Evolutionary conservation across 2,888 invertebrate species (phyloP).

Genomic region (Dasypogon diadema): DNA sequence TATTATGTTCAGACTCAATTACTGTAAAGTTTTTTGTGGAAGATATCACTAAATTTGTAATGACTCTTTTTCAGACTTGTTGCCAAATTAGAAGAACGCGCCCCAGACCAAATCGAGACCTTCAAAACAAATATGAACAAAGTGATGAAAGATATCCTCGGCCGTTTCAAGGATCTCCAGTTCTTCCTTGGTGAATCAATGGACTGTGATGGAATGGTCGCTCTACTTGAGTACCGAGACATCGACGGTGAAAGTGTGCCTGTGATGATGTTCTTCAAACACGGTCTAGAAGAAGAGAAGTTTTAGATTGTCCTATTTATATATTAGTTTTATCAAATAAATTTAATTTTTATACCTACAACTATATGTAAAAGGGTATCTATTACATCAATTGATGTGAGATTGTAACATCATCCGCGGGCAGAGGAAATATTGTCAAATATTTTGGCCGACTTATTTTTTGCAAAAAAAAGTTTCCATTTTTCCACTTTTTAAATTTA

Average conservation of each 20-base stretch:
- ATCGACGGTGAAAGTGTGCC: constrained; percentile 85
- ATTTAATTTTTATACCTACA: constrained; percentile 55
- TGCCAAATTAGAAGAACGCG: constrained; percentile 81
- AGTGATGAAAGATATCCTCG: constrained; percentile 91
- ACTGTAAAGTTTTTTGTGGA: too few species aligned
- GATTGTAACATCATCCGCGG: constrained; percentile 7
- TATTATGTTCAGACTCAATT: too few species aligned
- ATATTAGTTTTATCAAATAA: constrained; percentile 51
- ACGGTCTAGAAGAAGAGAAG: constrained; percentile 95
- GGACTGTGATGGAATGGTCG: constrained; percentile 96
- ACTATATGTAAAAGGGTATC: constrained; percentile 50
- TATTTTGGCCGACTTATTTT: neutral
- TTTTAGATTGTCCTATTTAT: constrained; percentile 72
- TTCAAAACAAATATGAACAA: constrained; percentile 94
- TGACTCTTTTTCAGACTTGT: constrained; percentile 75
- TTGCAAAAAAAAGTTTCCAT: constrained; percentile 21
- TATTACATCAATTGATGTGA: constrained; percentile 46
- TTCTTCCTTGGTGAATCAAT: constrained; percentile 94
- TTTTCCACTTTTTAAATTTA: constrained; percentile 19
- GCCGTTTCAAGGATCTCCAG: constrained; percentile 92
- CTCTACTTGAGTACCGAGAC: constrained; percentile 92
- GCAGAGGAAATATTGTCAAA: neutral
- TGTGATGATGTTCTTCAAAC: constrained; percentile 95
- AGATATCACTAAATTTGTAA: neutral
- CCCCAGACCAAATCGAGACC: constrained; percentile 86